These are phyloP conservation scores for Danio tinwini DNA, from an alignment of 2,797 vertebrate species.

Conservation along the genomic window DNA sequence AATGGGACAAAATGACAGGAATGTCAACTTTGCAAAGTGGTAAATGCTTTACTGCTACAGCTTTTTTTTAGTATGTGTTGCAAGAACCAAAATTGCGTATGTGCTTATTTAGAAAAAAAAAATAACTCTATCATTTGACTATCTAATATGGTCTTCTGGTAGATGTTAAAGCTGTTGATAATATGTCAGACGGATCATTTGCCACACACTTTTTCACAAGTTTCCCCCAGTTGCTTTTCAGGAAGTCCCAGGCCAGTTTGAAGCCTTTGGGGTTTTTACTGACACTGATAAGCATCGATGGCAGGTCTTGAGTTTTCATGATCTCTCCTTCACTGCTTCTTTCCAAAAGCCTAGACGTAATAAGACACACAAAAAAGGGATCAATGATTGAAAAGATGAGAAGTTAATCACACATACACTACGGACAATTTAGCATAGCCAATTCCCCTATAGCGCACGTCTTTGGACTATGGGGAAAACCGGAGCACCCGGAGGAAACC, in stretches of 20 bases:
- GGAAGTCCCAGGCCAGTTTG: slow-evolving; percentile 85
- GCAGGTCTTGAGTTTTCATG: slow-evolving; percentile 89
- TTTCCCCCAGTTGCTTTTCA: slow-evolving; percentile 84
- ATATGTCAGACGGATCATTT: neutral
- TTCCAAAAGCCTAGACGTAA: slow-evolving; percentile 82
- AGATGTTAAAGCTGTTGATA: neutral
- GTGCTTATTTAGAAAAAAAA: too few species aligned
- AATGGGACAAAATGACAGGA: too few species aligned
- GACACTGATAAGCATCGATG: slow-evolving; percentile 75
- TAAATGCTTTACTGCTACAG: too few species aligned
- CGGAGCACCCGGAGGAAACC: too few species aligned
- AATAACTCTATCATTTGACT: too few species aligned
- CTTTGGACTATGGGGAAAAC: too few species aligned
- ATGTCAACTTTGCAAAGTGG: too few species aligned
- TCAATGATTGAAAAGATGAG: neutral
- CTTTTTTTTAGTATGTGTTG: too few species aligned
- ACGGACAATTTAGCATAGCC: too few species aligned
- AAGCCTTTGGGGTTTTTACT: slow-evolving; percentile 84
- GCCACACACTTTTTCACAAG: slow-evolving; percentile 84
- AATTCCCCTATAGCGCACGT: too few species aligned
- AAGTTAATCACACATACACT: slow-evolving; percentile 14
- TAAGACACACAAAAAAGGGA: neutral
- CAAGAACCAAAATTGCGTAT: too few species aligned
- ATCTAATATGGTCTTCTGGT: neutral
- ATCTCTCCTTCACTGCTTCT: slow-evolving; percentile 82